phyloP scores from a whole-genome alignment of 30 jellyfish, hydroid and myxozoan species.

The Hydractinia symbiolongicarpus region DNA sequence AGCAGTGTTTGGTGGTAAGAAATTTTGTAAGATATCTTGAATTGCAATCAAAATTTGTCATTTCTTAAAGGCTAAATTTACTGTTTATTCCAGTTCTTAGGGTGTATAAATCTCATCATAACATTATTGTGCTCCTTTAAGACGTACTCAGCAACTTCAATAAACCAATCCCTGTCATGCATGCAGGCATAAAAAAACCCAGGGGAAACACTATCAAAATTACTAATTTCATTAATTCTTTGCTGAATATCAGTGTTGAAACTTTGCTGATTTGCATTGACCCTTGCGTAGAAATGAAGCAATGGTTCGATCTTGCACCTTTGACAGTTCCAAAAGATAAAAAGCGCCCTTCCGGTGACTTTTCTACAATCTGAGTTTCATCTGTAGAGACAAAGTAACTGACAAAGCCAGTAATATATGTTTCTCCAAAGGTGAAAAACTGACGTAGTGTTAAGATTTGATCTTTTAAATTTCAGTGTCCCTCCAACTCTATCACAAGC shows the following conservation, averaged over 20 bases:
- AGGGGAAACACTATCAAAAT: background rate
- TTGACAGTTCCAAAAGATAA: background rate
- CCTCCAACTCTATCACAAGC: constrained; percentile 7
- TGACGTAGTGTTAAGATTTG: constrained; percentile 33
- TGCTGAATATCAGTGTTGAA: background rate
- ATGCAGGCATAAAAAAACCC: background rate
- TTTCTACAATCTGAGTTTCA: constrained; percentile 8
- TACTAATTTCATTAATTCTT: background rate
- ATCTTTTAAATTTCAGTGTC: constrained; percentile 10
- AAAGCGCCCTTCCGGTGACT: constrained; percentile 11
- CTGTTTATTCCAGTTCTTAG: background rate
- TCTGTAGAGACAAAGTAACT: constrained; percentile 7
- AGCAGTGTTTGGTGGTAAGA: background rate
- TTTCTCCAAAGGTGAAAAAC: constrained; percentile 18
- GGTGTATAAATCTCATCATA: constrained; percentile 25
- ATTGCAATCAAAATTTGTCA: background rate
- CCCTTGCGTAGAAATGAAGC: constrained; percentile 26
- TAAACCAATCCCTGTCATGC: constrained; percentile 8
- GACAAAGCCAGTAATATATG: constrained; percentile 1
- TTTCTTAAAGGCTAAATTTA: constrained; percentile 20
- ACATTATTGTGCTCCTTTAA: constrained; percentile 16
- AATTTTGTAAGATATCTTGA: background rate
- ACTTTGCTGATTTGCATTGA: background rate
- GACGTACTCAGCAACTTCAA: constrained; percentile 20
- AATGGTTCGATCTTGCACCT: constrained; percentile 31